Base-by-base conservation (phyloP, 2,888 invertebrate genomes). In the Bombyx huttoni region DNA sequence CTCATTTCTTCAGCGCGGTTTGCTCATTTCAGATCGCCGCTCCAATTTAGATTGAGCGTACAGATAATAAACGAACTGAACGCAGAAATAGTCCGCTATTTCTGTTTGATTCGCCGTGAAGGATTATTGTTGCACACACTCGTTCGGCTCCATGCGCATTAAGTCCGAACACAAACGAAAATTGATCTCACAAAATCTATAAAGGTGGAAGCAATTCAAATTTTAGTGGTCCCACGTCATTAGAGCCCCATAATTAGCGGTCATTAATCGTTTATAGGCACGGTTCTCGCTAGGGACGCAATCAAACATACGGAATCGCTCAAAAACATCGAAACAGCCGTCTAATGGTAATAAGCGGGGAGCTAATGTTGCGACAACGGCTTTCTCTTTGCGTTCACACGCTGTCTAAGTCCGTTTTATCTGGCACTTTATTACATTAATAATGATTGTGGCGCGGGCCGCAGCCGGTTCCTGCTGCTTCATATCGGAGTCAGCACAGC, bases 321-420 rank as follows among this genome's bases (percentile, higher is more conserved):
- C 62, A 61, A 71, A 78, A 71, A 67, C 67, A 67, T 69, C 62
- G 63, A 66, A 73, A 68, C 68, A 59, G 64, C 67, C 64, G 70
- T 76, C 68, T 67, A 70, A 73, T 75, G 71, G 70, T 78, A 75
- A 75, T 74, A 73, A 68, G 71, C 71, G 59, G 62, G 69, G 65
- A 69, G 72, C 73, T 72, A 73, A 79, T 76, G 81, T 81, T 81
- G 81, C 85, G 77, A 83, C 83, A 74, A 69, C 78, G 68, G 80
- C 87, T 88, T 87, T 87, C 87, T 80, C 86, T 68, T 61, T 54
- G 60, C 78, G 83, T 88, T 88, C 87, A 81, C 87, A 88, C 87
- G 87, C 87, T 86, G 87, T 87, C 87, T 65, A 73, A 69, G 63
- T 73, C 75, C 75, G 78, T 77, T 84, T 81, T 85, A 86, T 85